These are phyloP conservation scores for Cheilosia soror DNA, from an alignment of 2,888 invertebrate genomes.

Conservation along the genomic window DNA sequence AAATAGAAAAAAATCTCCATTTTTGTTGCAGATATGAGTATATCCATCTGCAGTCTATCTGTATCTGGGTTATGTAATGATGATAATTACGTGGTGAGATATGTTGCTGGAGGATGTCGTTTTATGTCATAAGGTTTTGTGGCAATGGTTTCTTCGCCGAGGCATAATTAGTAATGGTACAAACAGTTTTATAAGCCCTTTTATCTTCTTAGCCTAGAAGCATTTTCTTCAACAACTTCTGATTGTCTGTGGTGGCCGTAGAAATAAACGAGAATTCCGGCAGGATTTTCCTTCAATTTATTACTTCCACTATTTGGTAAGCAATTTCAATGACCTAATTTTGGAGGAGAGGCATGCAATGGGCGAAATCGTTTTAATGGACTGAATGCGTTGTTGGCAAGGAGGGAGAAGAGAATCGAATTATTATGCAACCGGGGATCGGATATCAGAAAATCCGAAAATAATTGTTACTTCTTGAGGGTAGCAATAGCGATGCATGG, in stretches of 20 bases:
- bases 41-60: slow-evolving; percentile 30
- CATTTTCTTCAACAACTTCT: slow-evolving; percentile 3
- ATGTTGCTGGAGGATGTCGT: slow-evolving; percentile 43
- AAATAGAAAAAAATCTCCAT: slow-evolving; percentile 2
- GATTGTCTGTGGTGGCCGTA: neutral
- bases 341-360: neutral
- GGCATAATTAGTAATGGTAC: slow-evolving; percentile 37
- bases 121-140: slow-evolving; percentile 26
- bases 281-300: slow-evolving; percentile 32
- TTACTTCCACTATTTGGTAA: slow-evolving; percentile 19
- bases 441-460: neutral
- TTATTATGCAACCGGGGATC: slow-evolving; percentile 9
- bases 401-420: neutral
- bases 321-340: slow-evolving; percentile 29
- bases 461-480: neutral
- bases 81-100: slow-evolving; percentile 51
- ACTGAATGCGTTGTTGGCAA: neutral
- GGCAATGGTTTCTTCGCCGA: slow-evolving; percentile 46
- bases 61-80: slow-evolving; percentile 69
- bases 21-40: slow-evolving; percentile 30
- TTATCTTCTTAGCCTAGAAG: slow-evolving; percentile 28
- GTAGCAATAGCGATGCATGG: neutral
- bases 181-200: slow-evolving; percentile 3
- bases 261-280: neutral
- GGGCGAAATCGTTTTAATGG: slow-evolving; percentile 1